A percentile compares a stretch with the other conserved stretches of the same genome.
These are phyloP conservation scores for Diabrotica virgifera DNA, from an alignment of 1,140 invertebrate genomes.

Conservation along the genomic window DNA sequence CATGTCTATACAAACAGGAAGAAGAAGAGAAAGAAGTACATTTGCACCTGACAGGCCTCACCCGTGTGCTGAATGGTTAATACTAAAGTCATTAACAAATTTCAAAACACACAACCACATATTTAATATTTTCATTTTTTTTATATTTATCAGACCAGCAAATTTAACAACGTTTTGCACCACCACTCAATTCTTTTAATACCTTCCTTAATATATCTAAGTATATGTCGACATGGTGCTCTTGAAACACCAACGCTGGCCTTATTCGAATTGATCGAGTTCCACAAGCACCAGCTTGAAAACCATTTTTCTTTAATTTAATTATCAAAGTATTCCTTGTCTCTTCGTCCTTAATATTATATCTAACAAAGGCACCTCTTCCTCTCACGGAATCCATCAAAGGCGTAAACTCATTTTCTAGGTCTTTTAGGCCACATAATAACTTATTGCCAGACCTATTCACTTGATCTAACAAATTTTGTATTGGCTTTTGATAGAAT, in stretches of 20 bases:
- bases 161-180: neutral
- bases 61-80: no score
- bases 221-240: conserved; percentile 89
- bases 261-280: conserved; percentile 76
- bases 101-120: no score
- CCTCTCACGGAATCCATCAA: conserved; percentile 81
- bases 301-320: conserved; percentile 73
- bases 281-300: conserved; percentile 89
- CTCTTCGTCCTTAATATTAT: conserved; percentile 67
- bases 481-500: conserved; percentile 83
- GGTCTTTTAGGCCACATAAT: conserved; percentile 64
- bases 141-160: no score
- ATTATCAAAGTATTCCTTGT: conserved; percentile 75
- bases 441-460: conserved; percentile 72
- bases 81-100: no score
- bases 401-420: conserved; percentile 73
- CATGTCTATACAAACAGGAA: no score
- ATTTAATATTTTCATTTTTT: no score
- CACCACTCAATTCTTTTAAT: conserved; percentile 58
- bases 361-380: conserved; percentile 86
- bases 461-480: conserved; percentile 75
- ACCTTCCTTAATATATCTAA: conserved; percentile 77
- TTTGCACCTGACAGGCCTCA: no score
- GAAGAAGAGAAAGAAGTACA: no score
- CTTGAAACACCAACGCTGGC: conserved; percentile 85